Conservation (phyloP, 2,113 vertebrate genomes). For the Oenanthe oenanthe region DNA sequence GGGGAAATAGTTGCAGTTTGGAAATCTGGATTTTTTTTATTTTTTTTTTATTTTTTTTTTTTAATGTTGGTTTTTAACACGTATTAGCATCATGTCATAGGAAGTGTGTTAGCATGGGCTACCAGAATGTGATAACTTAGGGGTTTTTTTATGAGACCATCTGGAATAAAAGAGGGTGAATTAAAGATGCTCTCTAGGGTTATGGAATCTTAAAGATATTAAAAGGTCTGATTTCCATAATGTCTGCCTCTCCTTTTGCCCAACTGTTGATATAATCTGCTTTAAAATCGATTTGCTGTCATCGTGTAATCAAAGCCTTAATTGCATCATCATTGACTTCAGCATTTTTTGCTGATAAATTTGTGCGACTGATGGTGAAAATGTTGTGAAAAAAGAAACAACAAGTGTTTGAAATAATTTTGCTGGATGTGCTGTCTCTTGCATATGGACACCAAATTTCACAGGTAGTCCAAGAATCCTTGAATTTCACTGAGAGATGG, state of each 20-base stretch:
- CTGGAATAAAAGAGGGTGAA: conserved; percentile 62
- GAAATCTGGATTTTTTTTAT: not conserved
- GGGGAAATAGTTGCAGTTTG: not conserved
- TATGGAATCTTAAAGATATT: conserved; percentile 61
- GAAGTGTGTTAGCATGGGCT: conserved; percentile 21
- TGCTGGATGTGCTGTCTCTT: not conserved
- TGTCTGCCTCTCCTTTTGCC: conserved; percentile 58
- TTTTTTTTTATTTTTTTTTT: not conserved
- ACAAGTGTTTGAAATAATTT: not conserved
- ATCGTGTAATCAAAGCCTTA: conserved; percentile 64
- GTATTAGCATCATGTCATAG: not conserved
- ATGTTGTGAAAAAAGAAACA: conserved; percentile 3
- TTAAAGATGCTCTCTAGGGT: conserved; percentile 63
- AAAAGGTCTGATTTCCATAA: conserved; percentile 67
- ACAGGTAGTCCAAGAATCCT: not conserved
- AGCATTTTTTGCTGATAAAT: conserved; percentile 48
- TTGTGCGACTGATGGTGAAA: not conserved
- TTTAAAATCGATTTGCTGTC: conserved; percentile 69
- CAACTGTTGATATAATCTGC: conserved; percentile 71
- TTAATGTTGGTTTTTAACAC: not conserved
- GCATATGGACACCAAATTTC: not conserved
- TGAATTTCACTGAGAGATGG: not conserved
- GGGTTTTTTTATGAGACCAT: conserved; percentile 35
- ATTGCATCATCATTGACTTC: conserved; percentile 69
- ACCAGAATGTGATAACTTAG: conserved; percentile 39